A percentile compares a stretch with the other conserved stretches of the same genome.
phyloP scores from a whole-genome alignment of 2,797 vertebrate genomes.

The Gephyroberyx darwinii region DNA sequence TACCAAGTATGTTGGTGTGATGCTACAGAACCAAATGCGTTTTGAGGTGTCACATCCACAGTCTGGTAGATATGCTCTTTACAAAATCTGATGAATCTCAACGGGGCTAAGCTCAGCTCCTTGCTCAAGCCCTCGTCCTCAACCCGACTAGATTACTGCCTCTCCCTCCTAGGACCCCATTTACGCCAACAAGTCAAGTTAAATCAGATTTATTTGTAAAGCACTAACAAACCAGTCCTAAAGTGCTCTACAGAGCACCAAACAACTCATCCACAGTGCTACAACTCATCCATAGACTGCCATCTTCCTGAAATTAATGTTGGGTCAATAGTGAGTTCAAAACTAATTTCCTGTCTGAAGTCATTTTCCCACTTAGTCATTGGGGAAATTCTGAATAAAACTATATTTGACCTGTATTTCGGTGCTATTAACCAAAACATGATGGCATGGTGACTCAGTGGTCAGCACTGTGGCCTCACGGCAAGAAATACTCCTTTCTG shows the following conservation, averaged over 20 bases:
- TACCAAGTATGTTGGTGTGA: no score
- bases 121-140: no score
- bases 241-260: constrained; percentile 30
- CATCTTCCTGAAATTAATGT: constrained; percentile 47
- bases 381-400: constrained; percentile 49
- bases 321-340: constrained; percentile 70
- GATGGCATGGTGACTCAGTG: no score
- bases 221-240: neutral
- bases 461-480: no score
- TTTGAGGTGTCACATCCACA: neutral
- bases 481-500: no score
- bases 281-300: neutral
- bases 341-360: constrained; percentile 68
- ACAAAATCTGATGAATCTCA: no score
- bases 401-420: constrained; percentile 37
- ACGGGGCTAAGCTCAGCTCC: no score
- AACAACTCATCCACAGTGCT: constrained; percentile 38
- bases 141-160: no score
- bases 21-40: neutral
- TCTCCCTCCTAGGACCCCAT: no score
- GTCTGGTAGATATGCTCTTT: no score
- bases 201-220: neutral
- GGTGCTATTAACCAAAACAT: neutral
- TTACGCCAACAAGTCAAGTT: no score
- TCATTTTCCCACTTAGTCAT: constrained; percentile 63